Conservation (phyloP, 2,797 vertebrate genomes). For the Anguilla marmorata region DNA sequence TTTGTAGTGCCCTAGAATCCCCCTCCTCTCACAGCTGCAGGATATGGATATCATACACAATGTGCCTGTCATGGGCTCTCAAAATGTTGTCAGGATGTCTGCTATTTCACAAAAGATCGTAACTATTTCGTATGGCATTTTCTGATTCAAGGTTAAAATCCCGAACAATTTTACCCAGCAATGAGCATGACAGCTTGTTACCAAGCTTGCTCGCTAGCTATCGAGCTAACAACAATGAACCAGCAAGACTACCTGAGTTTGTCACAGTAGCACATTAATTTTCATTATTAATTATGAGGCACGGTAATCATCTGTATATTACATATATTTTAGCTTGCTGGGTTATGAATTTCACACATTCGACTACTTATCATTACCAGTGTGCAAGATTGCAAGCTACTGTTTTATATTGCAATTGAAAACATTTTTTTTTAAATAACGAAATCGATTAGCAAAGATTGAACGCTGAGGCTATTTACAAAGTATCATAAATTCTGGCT, state of each 20-base stretch:
- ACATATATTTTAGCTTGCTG: neutral
- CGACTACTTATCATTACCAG: neutral
- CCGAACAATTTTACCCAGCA: neutral
- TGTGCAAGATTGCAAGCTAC: neutral
- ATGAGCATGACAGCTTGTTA: neutral
- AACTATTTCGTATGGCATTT: neutral
- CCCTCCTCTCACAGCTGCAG: neutral
- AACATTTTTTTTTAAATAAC: neutral
- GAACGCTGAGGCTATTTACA: neutral
- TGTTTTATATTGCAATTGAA: neutral
- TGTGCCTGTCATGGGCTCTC: neutral
- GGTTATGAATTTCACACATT: neutral
- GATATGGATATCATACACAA: neutral
- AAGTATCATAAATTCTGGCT: neutral
- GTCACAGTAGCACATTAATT: neutral
- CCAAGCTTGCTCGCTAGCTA: neutral
- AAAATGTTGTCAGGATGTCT: neutral
- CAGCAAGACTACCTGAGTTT: neutral
- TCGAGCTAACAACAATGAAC: constrained; percentile 9
- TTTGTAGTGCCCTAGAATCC: constrained; percentile 15
- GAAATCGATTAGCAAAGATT: neutral
- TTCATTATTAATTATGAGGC: neutral
- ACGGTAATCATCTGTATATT: neutral
- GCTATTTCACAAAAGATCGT: neutral
- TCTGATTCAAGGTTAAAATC: neutral